phyloP scores from a whole-genome alignment of 2,888 invertebrate genomes.

The Papilio demoleus region DNA sequence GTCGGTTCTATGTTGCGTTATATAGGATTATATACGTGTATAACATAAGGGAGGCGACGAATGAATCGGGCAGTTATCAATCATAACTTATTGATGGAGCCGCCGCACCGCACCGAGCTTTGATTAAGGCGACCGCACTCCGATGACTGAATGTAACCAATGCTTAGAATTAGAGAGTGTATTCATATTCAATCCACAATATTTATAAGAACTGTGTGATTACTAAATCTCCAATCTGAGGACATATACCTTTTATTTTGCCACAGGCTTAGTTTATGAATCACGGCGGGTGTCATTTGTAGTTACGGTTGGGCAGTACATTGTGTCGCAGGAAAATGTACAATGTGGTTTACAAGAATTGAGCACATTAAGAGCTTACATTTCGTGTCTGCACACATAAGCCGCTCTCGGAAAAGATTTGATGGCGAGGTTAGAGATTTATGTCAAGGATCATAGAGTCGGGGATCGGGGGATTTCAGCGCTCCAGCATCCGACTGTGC shows the following conservation, averaged over 20 bases:
- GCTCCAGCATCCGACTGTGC: slow-evolving; percentile 79
- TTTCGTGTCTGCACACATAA: slow-evolving; percentile 75
- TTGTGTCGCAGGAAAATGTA: slow-evolving; percentile 44
- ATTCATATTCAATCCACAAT: not conserved
- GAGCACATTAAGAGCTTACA: slow-evolving; percentile 75
- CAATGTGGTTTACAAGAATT: slow-evolving; percentile 54
- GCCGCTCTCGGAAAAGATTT: slow-evolving; percentile 81
- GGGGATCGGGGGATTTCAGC: slow-evolving; percentile 80
- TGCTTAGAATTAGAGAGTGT: slow-evolving; percentile 8
- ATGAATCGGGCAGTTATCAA: slow-evolving; percentile 72
- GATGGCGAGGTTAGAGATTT: slow-evolving; percentile 82
- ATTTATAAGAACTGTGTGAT: not conserved
- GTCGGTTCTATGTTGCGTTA: not conserved
- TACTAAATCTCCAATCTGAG: not conserved
- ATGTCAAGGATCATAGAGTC: slow-evolving; percentile 82
- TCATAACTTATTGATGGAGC: slow-evolving; percentile 78
- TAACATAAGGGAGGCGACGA: slow-evolving; percentile 49
- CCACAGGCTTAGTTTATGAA: slow-evolving; percentile 1
- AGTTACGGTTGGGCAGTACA: slow-evolving; percentile 33
- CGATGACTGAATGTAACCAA: slow-evolving; percentile 8
- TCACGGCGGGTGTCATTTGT: slow-evolving; percentile 11
- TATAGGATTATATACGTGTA: not conserved
- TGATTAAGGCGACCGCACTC: slow-evolving; percentile 53
- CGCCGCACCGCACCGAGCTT: slow-evolving; percentile 49
- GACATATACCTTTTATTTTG: not conserved